Conservation (phyloP, 2,888 invertebrate species). For the Agrotis exclamationis region DNA sequence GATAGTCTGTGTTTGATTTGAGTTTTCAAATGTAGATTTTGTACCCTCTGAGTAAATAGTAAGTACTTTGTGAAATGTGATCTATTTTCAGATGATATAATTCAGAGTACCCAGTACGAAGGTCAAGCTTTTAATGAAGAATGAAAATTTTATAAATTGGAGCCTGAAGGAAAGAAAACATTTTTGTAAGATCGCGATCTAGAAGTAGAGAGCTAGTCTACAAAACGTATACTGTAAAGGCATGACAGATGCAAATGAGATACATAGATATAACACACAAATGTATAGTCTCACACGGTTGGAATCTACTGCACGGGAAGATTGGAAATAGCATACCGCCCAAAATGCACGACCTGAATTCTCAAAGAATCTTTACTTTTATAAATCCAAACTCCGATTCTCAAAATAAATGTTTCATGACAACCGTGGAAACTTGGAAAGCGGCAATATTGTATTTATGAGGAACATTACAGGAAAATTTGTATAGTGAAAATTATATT, state of each 20-base stretch:
- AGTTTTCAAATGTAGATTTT: conserved; percentile 31
- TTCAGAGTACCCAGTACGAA: conserved; percentile 21
- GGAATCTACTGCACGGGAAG: conserved; percentile 75
- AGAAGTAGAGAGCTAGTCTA: neutral
- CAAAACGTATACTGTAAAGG: conserved; percentile 6
- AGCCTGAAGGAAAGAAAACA: conserved; percentile 9
- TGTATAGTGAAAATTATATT: neutral
- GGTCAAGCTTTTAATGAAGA: neutral
- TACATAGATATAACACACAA: conserved; percentile 46
- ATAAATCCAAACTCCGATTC: conserved; percentile 66
- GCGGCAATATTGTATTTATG: neutral
- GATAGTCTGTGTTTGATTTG: conserved; percentile 26
- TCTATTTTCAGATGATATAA: conserved; percentile 11
- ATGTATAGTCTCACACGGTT: conserved; percentile 36
- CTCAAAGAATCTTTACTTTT: conserved; percentile 67
- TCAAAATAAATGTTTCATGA: conserved; percentile 51
- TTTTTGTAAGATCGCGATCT: conserved; percentile 1
- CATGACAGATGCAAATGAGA: conserved; percentile 50
- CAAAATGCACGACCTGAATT: conserved; percentile 82
- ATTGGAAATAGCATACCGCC: conserved; percentile 85
- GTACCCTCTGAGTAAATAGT: conserved; percentile 23
- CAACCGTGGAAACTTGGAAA: neutral
- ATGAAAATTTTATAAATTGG: neutral
- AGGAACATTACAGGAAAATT: neutral
- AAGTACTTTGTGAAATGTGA: conserved; percentile 19